phyloP scores from a whole-genome alignment of 2,888 invertebrate genomes.

The Ochropleura plecta region DNA sequence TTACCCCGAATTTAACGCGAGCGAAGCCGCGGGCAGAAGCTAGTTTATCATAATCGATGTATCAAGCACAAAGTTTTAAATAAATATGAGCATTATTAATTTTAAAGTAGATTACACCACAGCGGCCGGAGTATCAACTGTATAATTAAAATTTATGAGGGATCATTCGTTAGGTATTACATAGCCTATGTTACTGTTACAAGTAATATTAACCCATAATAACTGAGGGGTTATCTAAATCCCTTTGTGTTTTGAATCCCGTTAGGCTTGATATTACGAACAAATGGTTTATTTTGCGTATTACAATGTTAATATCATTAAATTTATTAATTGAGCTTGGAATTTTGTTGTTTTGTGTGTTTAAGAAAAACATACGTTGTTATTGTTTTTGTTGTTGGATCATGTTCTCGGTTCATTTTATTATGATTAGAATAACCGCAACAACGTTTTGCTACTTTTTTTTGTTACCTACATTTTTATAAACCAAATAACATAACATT shows the following conservation, averaged over 20 bases:
- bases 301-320: conserved; percentile 58
- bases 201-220: conserved; percentile 79
- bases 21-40: not conserved
- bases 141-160: conserved; percentile 85
- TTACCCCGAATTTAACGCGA: too few species aligned
- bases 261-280: conserved; percentile 62
- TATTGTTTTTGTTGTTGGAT: conserved; percentile 23
- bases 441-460: not conserved
- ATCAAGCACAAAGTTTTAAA: conserved; percentile 54
- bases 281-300: conserved; percentile 64
- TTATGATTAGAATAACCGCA: not conserved
- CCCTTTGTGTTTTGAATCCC: conserved; percentile 74
- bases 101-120: conserved; percentile 70
- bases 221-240: conserved; percentile 75
- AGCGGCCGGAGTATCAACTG: conserved; percentile 78
- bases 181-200: conserved; percentile 74
- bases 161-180: conserved; percentile 78
- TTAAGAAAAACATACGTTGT: conserved; percentile 33
- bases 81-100: conserved; percentile 73
- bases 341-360: conserved; percentile 35
- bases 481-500: too few species aligned
- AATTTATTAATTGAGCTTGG: conserved; percentile 63
- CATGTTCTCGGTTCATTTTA: not conserved
- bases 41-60: conserved; percentile 49
- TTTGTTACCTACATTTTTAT: not conserved